Evolutionary conservation across 2,888 invertebrate genomes (phyloP), one percentile per base, ranked within the genome.

Genomic region (Leptopilina drosophilae): DNA sequence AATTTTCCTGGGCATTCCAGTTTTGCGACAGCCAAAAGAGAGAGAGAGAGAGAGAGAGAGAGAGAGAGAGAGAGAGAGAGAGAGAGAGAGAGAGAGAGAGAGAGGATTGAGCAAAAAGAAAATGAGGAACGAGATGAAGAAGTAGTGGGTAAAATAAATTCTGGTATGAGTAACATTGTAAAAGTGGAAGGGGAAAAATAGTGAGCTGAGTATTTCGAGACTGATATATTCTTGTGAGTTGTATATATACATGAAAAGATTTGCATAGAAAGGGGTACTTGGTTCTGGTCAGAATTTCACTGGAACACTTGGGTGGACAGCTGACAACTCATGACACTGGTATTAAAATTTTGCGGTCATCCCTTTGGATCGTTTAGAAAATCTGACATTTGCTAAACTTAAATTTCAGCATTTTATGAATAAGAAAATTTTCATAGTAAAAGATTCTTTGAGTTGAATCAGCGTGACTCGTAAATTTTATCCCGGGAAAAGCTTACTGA

Each of bases 261-360:
- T 90, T 90, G 88, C 89, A 90, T 88, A 87, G 87, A 87, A 87
- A 89, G 87, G 86, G 33, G 85, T 84, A 78, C 83, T 81, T 81
- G 84, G 82, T 81, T 80, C 79, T 81, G 79, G 80, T 78, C 82
- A 80, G 87, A 87, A 87, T 86, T 88, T 42, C 84, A 84, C 82
- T 78, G 46, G 83, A 80, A 81, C 81, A 84, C 83, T 9, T 83
- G 83, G 85, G 85, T 84, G 84, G 85, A 85, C 85, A 85, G 85
- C 87, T 87, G 88, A 88, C 88, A 87, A 2, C 85, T 87, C 81
- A 81, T 82, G 83, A 82, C 81, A 84, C 80, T 77, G 82, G 83
- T 82, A 87, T 88, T 88, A 87, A 88, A 88, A 33, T 46, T 87
- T 85, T 85, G 83, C 84, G 82, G 49, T 67, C 20, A 49, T 49